Conservation (phyloP, 2,797 vertebrate genomes). For the Oryzias dopingdopingensis region DNA sequence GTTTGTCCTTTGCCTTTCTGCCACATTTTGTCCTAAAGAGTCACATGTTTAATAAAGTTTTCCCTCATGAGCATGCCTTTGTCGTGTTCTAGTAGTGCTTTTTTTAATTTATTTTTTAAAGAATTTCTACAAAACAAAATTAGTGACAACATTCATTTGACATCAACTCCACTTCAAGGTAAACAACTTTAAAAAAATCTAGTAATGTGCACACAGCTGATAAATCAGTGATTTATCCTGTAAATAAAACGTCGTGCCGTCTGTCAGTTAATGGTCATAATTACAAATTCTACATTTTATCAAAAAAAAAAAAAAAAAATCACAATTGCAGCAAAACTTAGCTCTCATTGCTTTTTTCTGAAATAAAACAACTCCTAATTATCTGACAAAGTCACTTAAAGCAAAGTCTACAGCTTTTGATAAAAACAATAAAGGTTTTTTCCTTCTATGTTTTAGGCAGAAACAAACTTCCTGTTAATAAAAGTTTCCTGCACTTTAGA, state of each 20-base stretch:
- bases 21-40: constrained; percentile 27
- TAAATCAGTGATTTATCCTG: constrained; percentile 44
- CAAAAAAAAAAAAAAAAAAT: no score
- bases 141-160: constrained; percentile 14
- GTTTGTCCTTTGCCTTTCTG: constrained; percentile 15
- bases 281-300: no score
- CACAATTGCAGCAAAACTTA: no score
- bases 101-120: neutral
- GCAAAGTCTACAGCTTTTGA: no score
- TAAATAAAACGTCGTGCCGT: neutral
- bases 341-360: no score
- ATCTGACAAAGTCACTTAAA: no score
- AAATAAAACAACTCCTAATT: no score
- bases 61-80: neutral
- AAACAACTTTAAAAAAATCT: constrained; percentile 10
- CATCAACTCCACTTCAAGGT: constrained; percentile 21
- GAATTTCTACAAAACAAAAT: no score
- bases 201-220: constrained; percentile 19
- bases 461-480: constrained; percentile 43
- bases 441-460: constrained; percentile 15
- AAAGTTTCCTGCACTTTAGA: constrained; percentile 31
- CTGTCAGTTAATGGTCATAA: no score
- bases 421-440: no score
- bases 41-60: constrained; percentile 58
- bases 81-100: no score